These are phyloP conservation scores for Condylostylus longicornis DNA, from an alignment of 1,140 invertebrate genomes.

Conservation along the genomic window DNA sequence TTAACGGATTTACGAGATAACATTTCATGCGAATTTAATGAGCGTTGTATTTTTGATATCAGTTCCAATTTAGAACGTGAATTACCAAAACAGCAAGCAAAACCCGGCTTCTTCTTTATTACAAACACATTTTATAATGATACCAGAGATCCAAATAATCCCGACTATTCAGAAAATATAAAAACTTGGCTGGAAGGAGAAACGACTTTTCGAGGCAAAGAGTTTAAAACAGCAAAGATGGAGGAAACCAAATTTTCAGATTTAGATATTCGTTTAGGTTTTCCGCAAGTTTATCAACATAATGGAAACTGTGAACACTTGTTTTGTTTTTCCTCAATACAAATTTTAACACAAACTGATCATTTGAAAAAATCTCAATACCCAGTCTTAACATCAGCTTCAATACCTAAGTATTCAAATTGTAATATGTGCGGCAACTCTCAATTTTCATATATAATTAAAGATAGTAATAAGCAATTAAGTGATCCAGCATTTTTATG, in stretches of 20 bases:
- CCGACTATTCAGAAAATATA: conserved; percentile 49
- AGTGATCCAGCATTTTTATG: conserved; percentile 52
- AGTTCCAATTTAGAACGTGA: conserved; percentile 39
- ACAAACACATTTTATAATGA: conserved; percentile 69
- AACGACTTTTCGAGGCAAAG: conserved; percentile 31
- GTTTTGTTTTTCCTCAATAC: conserved; percentile 57
- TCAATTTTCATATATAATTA: conserved; percentile 42
- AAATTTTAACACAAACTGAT: conserved; percentile 38
- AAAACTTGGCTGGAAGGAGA: conserved; percentile 44
- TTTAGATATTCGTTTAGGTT: conserved; percentile 49
- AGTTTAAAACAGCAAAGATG: conserved; percentile 44
- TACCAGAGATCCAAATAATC: conserved; percentile 37
- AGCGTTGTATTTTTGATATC: conserved; percentile 42
- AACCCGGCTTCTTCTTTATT: conserved; percentile 60
- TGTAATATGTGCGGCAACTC: conserved; percentile 40
- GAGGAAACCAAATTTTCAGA: conserved; percentile 44
- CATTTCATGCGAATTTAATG: conserved; percentile 51
- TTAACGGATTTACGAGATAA: conserved; percentile 49
- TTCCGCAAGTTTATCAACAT: conserved; percentile 64
- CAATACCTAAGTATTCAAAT: conserved; percentile 25
- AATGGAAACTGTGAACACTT: conserved; percentile 83
- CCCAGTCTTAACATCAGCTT: conserved; percentile 36
- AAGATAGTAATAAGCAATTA: conserved; percentile 40
- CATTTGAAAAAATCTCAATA: conserved; percentile 32
- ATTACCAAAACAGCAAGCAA: conserved; percentile 32